Evolutionary conservation across 2,113 vertebrate genomes (phyloP), one percentile per base, ranked within the genome.

Genomic region (Leucopsar rothschildi): DNA sequence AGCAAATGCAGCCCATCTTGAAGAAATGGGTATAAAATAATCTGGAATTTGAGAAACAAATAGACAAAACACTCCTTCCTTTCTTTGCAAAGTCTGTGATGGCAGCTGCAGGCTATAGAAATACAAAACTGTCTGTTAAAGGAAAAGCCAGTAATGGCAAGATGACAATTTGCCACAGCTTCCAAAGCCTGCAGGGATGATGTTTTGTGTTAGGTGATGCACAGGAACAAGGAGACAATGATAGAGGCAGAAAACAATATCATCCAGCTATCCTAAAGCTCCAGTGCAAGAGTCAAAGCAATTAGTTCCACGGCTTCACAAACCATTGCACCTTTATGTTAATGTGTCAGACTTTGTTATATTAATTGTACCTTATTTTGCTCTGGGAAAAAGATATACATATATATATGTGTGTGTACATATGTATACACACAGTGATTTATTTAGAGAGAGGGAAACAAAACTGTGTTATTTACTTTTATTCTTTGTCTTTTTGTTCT

Each of bases 211-310:
- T 94, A 84, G 91, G 85, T 82, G 69, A 94, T 59, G 68, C 88
- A 90, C 69, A 72, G 22, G 47, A 91, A 86, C 37, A 83, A 91
- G 76, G 55, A 78, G 59, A 87, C 59, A 78, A 47, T 11, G 81
- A 83, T 45, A 86, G 42, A 84, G 52, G 66, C 44, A 81, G 91
- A 84, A 93, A 84, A 69, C 35, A 90, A 22, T 44, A 94, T 44
- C 65, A 94, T 66, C 72, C 59, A 64, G 78, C 69, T 93, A 60
- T 80, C 55, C 57, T 83, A 37, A 86, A 92, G 61, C 63, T 87
- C 65, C 79, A 84, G 52, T 70, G 39, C 69, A 88, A 90, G 63
- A 97, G 91, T 94, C 95, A 96, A 95, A 97, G 52, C 88, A 96
- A 97, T 97, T 93, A 93, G 24, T 94, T 96, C 59, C 49, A 68